Evolutionary conservation across 2,888 invertebrate species (phyloP), one percentile per base, ranked within the genome.

Genomic region (Melipona bicolor): DNA sequence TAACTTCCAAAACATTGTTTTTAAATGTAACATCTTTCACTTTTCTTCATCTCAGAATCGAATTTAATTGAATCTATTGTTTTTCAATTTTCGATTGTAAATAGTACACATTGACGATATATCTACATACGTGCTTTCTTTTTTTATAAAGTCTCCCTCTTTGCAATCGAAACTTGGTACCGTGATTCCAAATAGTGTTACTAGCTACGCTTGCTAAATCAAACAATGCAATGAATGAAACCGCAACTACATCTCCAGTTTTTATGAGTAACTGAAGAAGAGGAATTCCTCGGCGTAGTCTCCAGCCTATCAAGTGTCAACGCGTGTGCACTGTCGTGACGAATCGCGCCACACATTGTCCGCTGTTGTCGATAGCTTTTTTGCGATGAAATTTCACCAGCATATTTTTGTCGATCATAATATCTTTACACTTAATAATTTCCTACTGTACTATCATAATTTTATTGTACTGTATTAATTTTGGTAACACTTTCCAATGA

Each of bases 311-410:
- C 56, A 50, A 24, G 17, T 50, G 62, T 72, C 67, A 54, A 36
- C 64, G 56, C 49, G 21, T 21, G 69, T 62, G 59, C 52, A 27
- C 54, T 56, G 61, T 24, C 27, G 11, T 59, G 71, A 54, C 64
- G 64, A 21, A 65, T 27, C 54, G 32, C 49, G 56, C 64, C 54
- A 62, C 59, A 59, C 67, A 70, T 74, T 68, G 21, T 36, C 36
- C 49, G 52, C 43, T 52, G 75, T 81, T 32, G 36, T 65, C 61
- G 61, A 49, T 50, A 65, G 67, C 70, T 79, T 72, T 72, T 59
- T 76, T 82, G 75, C 70, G 76, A 71, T 77, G 62, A 54, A 62
- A 75, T 74, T 81, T 70, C 70, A 62, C 50, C 64, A 32, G n/a
- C 19, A 64, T 59, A 75, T 75, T 79, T 72, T 69, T 80, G 32